Conservation (phyloP, 2,113 vertebrate genomes). For the Panthera tigris region DNA sequence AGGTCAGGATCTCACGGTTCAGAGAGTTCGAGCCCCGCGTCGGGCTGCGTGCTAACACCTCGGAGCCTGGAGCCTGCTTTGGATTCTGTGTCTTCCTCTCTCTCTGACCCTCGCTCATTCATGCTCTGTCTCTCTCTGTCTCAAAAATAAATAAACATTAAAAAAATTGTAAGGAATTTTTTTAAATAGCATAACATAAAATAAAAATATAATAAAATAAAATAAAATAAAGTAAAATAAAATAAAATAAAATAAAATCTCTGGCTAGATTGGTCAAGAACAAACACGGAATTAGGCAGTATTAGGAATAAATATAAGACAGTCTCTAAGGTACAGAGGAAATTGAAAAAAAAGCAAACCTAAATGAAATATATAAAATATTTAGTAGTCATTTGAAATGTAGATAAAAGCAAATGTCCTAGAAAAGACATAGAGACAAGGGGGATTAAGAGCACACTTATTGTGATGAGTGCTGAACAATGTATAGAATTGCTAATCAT, state of each 20-base stretch:
- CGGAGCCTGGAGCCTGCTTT: too few species aligned
- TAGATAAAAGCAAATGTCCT: neutral
- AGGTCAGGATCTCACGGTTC: too few species aligned
- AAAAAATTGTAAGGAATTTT: too few species aligned
- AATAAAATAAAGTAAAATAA: neutral
- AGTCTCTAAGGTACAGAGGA: neutral
- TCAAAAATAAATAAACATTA: too few species aligned
- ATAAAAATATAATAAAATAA: too few species aligned
- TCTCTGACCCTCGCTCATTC: too few species aligned
- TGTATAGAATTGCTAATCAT: neutral
- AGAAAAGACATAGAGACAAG: neutral
- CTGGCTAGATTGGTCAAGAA: neutral
- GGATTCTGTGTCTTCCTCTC: too few species aligned
- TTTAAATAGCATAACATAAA: too few species aligned
- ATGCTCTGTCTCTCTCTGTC: too few species aligned
- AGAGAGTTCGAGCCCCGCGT: rapidly evolving
- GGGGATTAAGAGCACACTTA: neutral
- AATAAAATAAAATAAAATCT: neutral
- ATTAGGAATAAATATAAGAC: neutral
- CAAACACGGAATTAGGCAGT: neutral
- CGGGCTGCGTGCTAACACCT: too few species aligned
- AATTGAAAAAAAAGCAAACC: neutral
- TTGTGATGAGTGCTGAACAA: neutral
- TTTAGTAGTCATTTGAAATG: neutral
- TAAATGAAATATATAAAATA: neutral